These are phyloP conservation scores for Erebia aethiops DNA, from an alignment of 2,888 invertebrate genomes.

Conservation along the genomic window DNA sequence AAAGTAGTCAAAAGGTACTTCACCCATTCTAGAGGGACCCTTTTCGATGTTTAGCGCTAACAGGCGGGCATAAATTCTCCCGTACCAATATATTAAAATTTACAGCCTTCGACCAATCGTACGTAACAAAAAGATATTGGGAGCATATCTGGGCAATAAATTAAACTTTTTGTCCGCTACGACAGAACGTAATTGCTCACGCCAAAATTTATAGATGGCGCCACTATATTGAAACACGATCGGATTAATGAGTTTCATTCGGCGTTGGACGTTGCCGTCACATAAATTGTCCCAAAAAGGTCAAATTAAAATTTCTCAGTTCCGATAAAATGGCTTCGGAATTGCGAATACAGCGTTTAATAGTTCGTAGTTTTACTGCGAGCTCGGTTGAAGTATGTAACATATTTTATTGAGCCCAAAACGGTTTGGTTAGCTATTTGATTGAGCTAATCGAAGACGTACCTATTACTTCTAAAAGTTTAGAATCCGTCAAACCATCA, in stretches of 20 bases:
- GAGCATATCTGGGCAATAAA: conserved; percentile 48
- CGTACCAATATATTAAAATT: conserved; percentile 29
- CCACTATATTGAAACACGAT: conserved; percentile 57
- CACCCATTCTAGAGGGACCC: conserved; percentile 4
- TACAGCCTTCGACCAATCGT: conserved; percentile 32
- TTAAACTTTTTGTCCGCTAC: conserved; percentile 51
- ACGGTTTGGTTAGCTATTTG: background rate
- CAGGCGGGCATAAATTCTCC: conserved; percentile 16
- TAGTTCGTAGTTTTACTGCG: conserved; percentile 16
- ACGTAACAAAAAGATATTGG: conserved; percentile 38
- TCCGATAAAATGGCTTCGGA: conserved; percentile 23
- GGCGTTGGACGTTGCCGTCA: conserved; percentile 33
- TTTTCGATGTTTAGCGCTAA: conserved; percentile 2
- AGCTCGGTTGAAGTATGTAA: background rate
- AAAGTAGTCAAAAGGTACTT: background rate
- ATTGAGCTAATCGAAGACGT: background rate
- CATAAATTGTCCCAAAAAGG: conserved; percentile 41
- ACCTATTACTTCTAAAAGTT: background rate
- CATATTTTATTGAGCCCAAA: background rate
- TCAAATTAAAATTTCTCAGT: conserved; percentile 39
- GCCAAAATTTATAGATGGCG: conserved; percentile 57
- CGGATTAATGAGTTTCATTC: conserved; percentile 60
- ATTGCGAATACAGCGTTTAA: conserved; percentile 11
- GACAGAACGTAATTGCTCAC: conserved; percentile 55
- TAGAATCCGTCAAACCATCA: no score